These are phyloP conservation scores for Actenoides hombroni DNA, from an alignment of 2,113 vertebrate genomes.

Conservation along the genomic window DNA sequence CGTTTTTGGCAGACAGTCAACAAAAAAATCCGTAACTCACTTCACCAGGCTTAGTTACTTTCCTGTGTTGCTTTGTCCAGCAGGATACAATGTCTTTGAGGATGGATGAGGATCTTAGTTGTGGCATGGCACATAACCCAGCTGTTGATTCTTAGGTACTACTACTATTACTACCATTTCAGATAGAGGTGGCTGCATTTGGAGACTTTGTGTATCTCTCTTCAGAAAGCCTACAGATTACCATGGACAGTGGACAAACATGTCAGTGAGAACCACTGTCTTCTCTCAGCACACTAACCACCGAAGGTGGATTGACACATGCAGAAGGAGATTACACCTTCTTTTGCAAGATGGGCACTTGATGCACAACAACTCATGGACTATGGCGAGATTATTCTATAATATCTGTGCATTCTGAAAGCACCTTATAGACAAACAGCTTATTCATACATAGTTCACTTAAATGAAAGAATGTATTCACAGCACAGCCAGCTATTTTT, in stretches of 20 bases:
- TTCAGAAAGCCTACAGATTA: neutral
- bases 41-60: neutral
- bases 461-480: neutral
- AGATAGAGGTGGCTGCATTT: neutral
- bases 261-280: neutral
- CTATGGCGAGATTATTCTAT: neutral
- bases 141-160: neutral
- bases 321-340: neutral
- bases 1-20: neutral
- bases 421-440: neutral
- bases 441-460: neutral
- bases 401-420: neutral
- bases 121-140: neutral
- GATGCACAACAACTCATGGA: neutral
- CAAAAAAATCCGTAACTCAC: neutral
- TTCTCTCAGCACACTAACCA: neutral
- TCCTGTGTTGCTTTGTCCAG: neutral
- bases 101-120: neutral
- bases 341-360: neutral
- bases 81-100: neutral
- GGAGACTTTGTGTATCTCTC: neutral
- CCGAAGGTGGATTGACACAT: neutral
- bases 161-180: neutral
- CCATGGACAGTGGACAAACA: neutral
- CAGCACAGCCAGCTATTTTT: neutral